Evolutionary conservation across 2,888 invertebrate genomes (phyloP), one percentile per base, ranked within the genome.

Genomic region (Sesia apiformis): DNA sequence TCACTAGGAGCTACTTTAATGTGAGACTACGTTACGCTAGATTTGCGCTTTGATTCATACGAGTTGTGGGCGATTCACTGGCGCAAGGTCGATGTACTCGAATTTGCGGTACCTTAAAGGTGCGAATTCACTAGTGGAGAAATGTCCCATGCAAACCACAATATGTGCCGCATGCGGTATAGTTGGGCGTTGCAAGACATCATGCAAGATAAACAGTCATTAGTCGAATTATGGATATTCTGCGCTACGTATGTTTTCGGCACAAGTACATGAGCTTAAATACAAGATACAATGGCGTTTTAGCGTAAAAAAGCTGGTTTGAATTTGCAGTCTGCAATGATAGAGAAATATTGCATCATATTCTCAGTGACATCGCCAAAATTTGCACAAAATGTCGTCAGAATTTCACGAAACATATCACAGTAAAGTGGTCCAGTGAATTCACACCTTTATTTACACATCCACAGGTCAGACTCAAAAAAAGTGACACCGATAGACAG

Each of bases 31-130:
- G 68, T 67, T 77, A 75, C 76, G 76, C 74, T 78, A 77, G 77
- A 78, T 77, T 67, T 69, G 62, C 57, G 68, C 68, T 77, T 83
- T 82, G 84, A 84, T 81, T 84, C 83, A 84, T 75, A 68, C 63
- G 53, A 60, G 51, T 62, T 64, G 85, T 86, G 84, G 84, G 86
- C 84, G 86, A 75, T 65, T 55, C 58, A 61, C 60, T 63, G 58
- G 62, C 67, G 67, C 81, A 86, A 89, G 87, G 87, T 89, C 84
- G 81, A 83, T 74, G 88, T 81, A 86, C 88, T 84, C 84, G 62
- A 78, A 79, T 81, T 86, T 84, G 84, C 85, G 81, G 83, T 81
- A 83, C 81, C 76, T 79, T 46, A 46, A 46, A 46, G 46, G 46
- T 7, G 46, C n/a, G 4, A 46, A 5, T 8, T 46, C 46, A 46